Percentiles rank a stretch among this genome's conserved stretches.
Conservation (phyloP, 2,888 invertebrate species). For the Beris morrisii region DNA sequence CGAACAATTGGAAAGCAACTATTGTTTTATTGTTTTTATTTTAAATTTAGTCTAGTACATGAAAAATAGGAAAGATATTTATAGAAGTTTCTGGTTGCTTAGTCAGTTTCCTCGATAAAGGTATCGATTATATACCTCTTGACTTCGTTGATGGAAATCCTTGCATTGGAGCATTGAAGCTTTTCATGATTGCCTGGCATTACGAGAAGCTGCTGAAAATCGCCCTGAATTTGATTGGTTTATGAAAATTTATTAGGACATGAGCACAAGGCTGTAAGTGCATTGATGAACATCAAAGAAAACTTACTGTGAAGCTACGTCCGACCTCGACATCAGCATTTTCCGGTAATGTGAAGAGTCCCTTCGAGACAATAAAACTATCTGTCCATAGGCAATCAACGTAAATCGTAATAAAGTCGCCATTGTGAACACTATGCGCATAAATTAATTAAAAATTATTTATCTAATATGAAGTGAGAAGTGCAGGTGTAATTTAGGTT, state of each 20-base stretch:
- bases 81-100: too few relatives aligned
- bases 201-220: conserved; percentile 52
- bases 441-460: neutral
- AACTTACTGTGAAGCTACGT: conserved; percentile 54
- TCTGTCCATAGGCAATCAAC: conserved; percentile 56
- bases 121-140: conserved; percentile 56
- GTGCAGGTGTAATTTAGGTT: neutral
- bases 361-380: conserved; percentile 56
- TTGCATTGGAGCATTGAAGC: conserved; percentile 53
- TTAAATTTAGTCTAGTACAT: too few relatives aligned
- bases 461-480: neutral
- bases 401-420: conserved; percentile 56
- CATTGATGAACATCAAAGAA: neutral
- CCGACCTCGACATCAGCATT: conserved; percentile 55
- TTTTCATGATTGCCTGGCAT: conserved; percentile 54
- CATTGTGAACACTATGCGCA: conserved; percentile 52
- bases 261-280: neutral
- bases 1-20: too few relatives aligned
- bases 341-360: conserved; percentile 51
- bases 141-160: conserved; percentile 55
- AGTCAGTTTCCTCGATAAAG: conserved; percentile 53
- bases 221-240: conserved; percentile 46
- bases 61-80: too few relatives aligned
- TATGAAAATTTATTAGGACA: neutral
- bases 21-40: too few relatives aligned